phyloP scores from a whole-genome alignment of 2,113 vertebrate species.

The Chrysochloris asiatica region DNA sequence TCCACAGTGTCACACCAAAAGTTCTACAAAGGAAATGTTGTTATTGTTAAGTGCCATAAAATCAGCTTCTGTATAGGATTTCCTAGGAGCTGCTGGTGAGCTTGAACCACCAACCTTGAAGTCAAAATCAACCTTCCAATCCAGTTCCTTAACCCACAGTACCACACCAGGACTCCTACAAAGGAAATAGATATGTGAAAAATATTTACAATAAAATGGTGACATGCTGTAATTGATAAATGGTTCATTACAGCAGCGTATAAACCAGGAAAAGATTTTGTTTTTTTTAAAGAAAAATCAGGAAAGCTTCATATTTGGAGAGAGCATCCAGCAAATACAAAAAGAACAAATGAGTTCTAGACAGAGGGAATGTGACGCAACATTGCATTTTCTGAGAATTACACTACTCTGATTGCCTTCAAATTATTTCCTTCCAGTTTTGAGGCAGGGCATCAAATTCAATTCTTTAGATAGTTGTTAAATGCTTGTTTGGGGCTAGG shows the following conservation, averaged over 20 bases:
- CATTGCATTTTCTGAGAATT: neutral
- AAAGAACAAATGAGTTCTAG: slow-evolving; percentile 8
- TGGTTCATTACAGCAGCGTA: neutral
- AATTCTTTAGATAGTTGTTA: neutral
- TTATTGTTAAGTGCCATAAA: no score
- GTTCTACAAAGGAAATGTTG: no score
- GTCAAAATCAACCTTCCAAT: no score
- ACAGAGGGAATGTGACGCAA: neutral
- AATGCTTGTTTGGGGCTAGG: neutral
- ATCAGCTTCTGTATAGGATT: no score
- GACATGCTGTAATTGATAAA: rapidly evolving
- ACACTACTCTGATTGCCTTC: neutral
- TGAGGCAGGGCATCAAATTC: neutral
- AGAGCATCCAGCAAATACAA: neutral
- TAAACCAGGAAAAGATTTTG: neutral
- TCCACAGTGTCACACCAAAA: no score
- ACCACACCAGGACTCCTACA: no score
- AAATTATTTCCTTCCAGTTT: neutral
- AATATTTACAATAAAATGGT: neutral
- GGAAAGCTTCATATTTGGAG: neutral
- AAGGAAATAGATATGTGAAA: neutral
- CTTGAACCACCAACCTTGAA: no score
- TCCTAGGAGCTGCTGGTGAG: no score
- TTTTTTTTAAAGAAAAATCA: no score
- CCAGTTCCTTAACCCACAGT: no score